Evolutionary conservation across 2,888 invertebrate species (phyloP).

Genomic region (Hypercompe scribonia): DNA sequence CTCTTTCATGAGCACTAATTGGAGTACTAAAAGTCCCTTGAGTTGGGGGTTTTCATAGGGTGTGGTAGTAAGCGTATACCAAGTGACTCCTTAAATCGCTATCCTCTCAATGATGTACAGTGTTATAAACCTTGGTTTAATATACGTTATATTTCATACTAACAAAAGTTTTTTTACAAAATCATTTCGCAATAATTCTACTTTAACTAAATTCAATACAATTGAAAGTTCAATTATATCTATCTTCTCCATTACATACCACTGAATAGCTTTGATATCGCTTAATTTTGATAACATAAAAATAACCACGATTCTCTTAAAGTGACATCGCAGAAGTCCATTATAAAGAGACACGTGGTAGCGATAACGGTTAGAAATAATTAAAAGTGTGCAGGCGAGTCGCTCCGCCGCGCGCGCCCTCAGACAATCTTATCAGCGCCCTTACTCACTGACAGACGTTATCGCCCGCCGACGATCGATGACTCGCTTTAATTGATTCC

Average conservation of each 20-base stretch:
- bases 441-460: conserved; percentile 73
- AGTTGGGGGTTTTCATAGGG: no score
- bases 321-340: conserved; percentile 31
- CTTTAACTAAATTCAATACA: neutral
- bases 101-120: no score
- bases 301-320: conserved; percentile 15
- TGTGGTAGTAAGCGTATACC: no score
- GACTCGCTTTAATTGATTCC: conserved; percentile 84
- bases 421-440: conserved; percentile 67
- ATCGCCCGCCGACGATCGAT: conserved; percentile 76
- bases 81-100: no score
- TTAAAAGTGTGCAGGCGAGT: conserved; percentile 59
- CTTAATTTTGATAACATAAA: neutral
- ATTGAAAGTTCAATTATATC: neutral
- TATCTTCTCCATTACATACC: neutral
- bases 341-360: conserved; percentile 40
- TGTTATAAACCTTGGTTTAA: no score
- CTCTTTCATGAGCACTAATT: no score
- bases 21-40: no score
- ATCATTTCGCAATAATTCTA: neutral
- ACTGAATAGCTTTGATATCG: neutral
- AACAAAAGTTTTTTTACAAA: neutral
- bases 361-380: conserved; percentile 65
- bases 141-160: neutral
- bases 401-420: conserved; percentile 40